These are phyloP conservation scores for Dryomyza anilis DNA, from an alignment of 2,888 invertebrate species.

Conservation along the genomic window DNA sequence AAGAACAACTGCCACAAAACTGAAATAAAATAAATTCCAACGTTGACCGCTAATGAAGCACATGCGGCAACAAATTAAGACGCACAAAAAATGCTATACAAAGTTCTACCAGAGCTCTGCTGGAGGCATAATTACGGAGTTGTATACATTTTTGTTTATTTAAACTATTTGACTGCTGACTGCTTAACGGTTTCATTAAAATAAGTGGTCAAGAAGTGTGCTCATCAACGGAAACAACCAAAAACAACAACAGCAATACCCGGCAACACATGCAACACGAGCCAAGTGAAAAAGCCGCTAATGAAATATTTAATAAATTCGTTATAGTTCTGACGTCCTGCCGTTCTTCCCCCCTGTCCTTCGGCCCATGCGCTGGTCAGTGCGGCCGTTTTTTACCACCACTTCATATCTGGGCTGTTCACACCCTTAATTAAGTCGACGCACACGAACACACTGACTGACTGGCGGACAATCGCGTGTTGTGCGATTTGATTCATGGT, in stretches of 20 bases:
- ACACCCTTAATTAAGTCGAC: constrained; percentile 55
- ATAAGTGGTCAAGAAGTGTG: constrained; percentile 39
- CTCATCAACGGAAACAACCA: constrained; percentile 9
- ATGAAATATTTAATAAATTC: constrained; percentile 48
- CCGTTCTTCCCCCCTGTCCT: not conserved
- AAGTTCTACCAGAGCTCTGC: not conserved
- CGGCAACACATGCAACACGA: not conserved
- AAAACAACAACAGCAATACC: not conserved
- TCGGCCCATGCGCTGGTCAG: not conserved
- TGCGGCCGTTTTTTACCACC: too few species aligned
- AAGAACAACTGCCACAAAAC: constrained; percentile 6
- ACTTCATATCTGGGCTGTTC: constrained; percentile 52
- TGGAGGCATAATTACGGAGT: not conserved
- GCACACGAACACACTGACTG: constrained; percentile 18
- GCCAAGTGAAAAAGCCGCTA: constrained; percentile 48
- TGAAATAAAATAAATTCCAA: constrained; percentile 10
- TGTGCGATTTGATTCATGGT: not conserved
- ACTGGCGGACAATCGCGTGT: constrained; percentile 8
- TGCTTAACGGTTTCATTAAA: constrained; percentile 45
- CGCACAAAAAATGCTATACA: not conserved
- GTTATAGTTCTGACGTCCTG: not conserved
- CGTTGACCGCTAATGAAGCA: constrained; percentile 22
- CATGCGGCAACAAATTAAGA: constrained; percentile 10
- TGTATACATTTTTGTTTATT: constrained; percentile 23
- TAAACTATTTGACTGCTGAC: constrained; percentile 46